Percentiles rank a stretch among this genome's conserved stretches.
These are phyloP conservation scores for Tetragonisca angustula DNA, from an alignment of 2,888 invertebrate genomes.

Conservation along the genomic window DNA sequence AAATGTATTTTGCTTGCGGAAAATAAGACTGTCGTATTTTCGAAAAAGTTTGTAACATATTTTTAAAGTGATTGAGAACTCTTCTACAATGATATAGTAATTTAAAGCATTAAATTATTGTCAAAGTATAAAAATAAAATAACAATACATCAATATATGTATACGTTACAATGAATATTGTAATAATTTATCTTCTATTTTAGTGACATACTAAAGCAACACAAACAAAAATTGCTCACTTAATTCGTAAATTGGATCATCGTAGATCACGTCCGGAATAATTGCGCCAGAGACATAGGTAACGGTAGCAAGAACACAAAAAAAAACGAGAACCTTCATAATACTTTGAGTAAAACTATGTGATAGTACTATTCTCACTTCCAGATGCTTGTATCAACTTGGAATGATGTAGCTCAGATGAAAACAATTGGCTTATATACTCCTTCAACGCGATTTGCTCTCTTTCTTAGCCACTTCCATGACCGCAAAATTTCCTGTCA, in stretches of 20 bases:
- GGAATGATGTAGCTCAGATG: too few species aligned
- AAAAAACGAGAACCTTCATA: constrained; percentile 54
- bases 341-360: neutral
- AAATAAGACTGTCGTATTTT: too few species aligned
- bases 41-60: too few species aligned
- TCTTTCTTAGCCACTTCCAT: too few species aligned
- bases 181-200: too few species aligned
- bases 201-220: neutral
- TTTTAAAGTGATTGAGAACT: too few species aligned
- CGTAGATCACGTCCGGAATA: constrained; percentile 32
- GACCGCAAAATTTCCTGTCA: neutral
- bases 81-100: too few species aligned
- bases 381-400: neutral
- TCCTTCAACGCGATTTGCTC: neutral
- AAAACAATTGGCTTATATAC: constrained; percentile 45
- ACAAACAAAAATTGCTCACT: constrained; percentile 38
- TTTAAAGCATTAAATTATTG: too few species aligned
- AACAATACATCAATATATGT: too few species aligned
- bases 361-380: neutral
- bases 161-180: too few species aligned
- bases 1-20: too few species aligned
- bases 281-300: constrained; percentile 21
- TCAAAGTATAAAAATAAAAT: too few species aligned
- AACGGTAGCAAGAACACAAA: constrained; percentile 22
- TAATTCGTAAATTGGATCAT: constrained; percentile 53